phyloP scores from a whole-genome alignment of 2,888 invertebrate genomes.

The Pheosia tremula region DNA sequence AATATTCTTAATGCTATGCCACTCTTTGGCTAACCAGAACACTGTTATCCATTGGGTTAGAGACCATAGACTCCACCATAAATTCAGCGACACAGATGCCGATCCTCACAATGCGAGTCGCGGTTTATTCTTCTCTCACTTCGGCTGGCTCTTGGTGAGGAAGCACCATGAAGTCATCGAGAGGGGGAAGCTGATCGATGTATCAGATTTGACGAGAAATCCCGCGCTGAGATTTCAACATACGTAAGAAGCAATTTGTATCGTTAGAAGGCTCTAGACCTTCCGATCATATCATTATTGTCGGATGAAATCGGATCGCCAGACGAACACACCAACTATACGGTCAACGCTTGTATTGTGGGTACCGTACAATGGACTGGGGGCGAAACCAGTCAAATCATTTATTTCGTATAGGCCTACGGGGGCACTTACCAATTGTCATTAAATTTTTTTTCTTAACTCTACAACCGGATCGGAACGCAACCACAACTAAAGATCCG shows the following conservation, averaged over 20 bases:
- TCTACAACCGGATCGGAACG: no score
- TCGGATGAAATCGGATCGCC: not conserved
- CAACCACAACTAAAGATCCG: no score
- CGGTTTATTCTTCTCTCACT: constrained; percentile 92
- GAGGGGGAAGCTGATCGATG: constrained; percentile 87
- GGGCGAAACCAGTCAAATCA: no score
- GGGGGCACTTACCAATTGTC: no score
- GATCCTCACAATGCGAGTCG: constrained; percentile 88
- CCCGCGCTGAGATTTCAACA: constrained; percentile 88
- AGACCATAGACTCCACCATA: constrained; percentile 22
- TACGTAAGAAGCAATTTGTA: constrained; percentile 72
- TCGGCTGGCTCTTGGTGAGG: constrained; percentile 90
- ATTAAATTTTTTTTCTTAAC: no score
- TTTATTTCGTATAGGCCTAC: no score
- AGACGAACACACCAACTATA: no score
- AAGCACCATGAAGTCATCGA: constrained; percentile 89
- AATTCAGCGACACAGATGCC: constrained; percentile 34
- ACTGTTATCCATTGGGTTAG: not conserved
- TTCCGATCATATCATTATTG: not conserved
- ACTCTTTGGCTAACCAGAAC: not conserved
- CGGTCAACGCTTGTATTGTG: no score
- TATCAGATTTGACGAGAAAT: constrained; percentile 88
- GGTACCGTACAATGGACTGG: no score
- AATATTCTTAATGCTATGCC: not conserved
- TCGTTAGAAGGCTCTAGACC: constrained; percentile 58